Conservation (phyloP, 2,113 vertebrate species). For the Ornithorhynchus anatinus region DNA sequence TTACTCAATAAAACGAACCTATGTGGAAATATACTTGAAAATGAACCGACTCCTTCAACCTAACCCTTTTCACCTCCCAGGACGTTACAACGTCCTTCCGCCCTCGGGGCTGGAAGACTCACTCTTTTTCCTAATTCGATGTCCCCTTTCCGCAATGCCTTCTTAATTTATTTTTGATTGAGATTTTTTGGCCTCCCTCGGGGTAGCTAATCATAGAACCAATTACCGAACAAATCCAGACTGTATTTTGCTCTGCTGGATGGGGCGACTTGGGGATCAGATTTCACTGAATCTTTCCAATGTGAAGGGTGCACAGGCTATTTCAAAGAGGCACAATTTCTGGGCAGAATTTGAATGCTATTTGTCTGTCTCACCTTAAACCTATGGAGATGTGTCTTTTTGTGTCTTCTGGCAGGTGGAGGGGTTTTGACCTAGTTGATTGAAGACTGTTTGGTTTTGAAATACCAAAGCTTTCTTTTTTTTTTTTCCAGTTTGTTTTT, state of each 20-base stretch:
- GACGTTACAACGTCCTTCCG: conserved; percentile 30
- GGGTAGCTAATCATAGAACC: neutral
- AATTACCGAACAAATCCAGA: neutral
- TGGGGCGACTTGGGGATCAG: conserved; percentile 9
- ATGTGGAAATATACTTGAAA: conserved; percentile 69
- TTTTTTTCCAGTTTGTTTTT: conserved; percentile 74
- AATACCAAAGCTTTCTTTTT: conserved; percentile 75
- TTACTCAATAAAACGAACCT: conserved; percentile 53
- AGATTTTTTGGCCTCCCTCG: neutral
- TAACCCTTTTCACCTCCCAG: conserved; percentile 20
- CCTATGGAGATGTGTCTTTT: conserved; percentile 37
- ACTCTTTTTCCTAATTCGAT: conserved; percentile 24
- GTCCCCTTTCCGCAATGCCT: conserved; percentile 44
- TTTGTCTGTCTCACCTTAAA: conserved; percentile 25
- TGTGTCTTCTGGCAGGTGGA: conserved; percentile 46
- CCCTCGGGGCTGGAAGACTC: conserved; percentile 33
- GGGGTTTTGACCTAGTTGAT: conserved; percentile 49
- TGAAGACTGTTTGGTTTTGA: conserved; percentile 68
- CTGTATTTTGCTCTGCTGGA: neutral
- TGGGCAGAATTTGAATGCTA: neutral
- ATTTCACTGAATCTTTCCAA: conserved; percentile 31
- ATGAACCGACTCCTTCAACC: conserved; percentile 38
- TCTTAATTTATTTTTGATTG: conserved; percentile 72
- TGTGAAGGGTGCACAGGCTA: neutral
- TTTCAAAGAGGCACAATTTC: neutral